Evolutionary conservation across 1,140 invertebrate species (phyloP).

Genomic region (Batillaria attramentaria): DNA sequence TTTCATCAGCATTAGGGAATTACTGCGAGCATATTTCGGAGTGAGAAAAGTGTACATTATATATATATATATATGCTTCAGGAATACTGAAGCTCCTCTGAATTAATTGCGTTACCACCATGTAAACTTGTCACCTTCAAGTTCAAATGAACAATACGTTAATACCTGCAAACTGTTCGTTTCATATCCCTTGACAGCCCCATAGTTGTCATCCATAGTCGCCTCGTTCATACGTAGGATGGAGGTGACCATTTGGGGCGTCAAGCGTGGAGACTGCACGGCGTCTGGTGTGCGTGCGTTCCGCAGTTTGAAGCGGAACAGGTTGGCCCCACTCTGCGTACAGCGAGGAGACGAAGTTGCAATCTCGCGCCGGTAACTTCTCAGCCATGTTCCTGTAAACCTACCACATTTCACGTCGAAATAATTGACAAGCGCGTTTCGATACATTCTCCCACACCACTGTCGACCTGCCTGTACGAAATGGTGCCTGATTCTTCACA

Average conservation of each 20-base stretch:
- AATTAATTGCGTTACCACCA: no score
- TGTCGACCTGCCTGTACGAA: no score
- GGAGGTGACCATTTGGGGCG: conserved; percentile 61
- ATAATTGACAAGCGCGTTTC: neutral
- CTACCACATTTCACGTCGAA: neutral
- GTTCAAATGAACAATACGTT: no score
- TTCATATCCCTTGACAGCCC: conserved; percentile 78
- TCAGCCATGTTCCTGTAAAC: neutral
- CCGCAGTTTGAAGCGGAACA: neutral
- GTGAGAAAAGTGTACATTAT: neutral
- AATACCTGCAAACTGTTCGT: conserved; percentile 89
- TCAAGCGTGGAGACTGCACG: conserved; percentile 55
- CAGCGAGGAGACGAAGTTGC: neutral
- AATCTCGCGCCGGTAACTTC: no score
- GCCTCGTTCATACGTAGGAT: conserved; percentile 60
- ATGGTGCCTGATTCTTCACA: neutral
- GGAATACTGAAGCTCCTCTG: no score
- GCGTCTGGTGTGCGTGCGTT: conserved; percentile 39
- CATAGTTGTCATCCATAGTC: conserved; percentile 47
- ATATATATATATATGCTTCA: conserved; percentile 14
- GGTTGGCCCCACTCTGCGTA: neutral
- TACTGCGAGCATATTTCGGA: no score
- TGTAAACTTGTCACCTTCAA: no score
- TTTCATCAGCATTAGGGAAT: no score
- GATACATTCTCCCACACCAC: conserved; percentile 17